Conservation (phyloP, 2,797 vertebrate genomes). For the Parauchenoglanis ngamensis region DNA sequence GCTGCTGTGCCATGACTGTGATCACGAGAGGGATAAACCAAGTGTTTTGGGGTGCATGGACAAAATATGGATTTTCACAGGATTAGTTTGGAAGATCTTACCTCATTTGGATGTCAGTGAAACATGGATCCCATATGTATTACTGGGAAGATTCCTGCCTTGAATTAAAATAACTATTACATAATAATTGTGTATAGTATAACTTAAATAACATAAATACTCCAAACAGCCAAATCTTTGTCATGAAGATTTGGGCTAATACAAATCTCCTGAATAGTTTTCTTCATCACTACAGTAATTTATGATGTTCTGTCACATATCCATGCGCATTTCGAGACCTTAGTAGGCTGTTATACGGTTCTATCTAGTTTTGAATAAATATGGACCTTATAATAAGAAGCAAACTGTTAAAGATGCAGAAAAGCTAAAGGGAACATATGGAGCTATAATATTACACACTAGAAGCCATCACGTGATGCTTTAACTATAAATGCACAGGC, state of each 20-base stretch:
- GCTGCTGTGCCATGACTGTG: conserved; percentile 29
- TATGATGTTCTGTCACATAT: background rate
- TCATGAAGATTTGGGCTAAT: background rate
- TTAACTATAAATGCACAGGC: background rate
- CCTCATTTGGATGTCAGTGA: conserved; percentile 3
- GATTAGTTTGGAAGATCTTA: conserved; percentile 10
- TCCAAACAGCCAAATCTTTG: background rate
- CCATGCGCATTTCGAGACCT: background rate
- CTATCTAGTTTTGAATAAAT: background rate
- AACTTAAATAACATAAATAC: background rate
- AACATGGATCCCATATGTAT: background rate
- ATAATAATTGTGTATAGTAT: background rate
- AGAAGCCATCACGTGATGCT: background rate
- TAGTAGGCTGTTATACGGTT: background rate
- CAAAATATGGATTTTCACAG: conserved; percentile 6
- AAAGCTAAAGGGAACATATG: background rate
- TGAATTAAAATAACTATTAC: background rate
- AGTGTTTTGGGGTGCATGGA: conserved; percentile 1
- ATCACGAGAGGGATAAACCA: conserved; percentile 33
- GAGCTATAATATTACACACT: background rate
- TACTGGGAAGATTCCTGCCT: background rate
- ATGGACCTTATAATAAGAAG: background rate
- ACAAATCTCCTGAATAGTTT: background rate
- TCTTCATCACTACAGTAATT: background rate
- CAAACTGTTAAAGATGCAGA: background rate